A percentile compares a stretch with the other conserved stretches of the same genome.
These are phyloP conservation scores for Trichogramma evanescens DNA, from an alignment of 2,888 invertebrate genomes.

Conservation along the genomic window DNA sequence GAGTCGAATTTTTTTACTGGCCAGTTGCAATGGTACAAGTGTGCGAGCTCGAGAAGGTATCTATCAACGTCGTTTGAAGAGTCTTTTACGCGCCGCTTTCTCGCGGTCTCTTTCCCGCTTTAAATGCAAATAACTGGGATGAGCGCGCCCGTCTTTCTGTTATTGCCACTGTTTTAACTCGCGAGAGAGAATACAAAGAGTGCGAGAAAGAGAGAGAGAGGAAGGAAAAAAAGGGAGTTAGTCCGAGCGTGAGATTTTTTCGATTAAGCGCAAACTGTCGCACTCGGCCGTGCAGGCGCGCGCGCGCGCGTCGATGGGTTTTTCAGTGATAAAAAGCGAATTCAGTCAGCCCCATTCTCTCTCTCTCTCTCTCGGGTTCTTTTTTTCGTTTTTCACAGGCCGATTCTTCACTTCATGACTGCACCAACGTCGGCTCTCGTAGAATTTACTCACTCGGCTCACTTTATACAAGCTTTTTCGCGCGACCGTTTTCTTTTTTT, in stretches of 20 bases:
- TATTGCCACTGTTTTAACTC: background rate
- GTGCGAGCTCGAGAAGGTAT: constrained; percentile 37
- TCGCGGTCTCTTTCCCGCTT: constrained; percentile 24
- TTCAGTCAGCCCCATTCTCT: constrained; percentile 2
- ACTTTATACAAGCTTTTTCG: too few species aligned
- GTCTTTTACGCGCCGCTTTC: constrained; percentile 18
- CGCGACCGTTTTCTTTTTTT: too few species aligned
- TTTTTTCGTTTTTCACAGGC: background rate
- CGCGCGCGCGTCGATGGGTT: background rate
- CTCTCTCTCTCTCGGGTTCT: background rate
- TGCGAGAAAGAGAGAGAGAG: too few species aligned
- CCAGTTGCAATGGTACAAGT: too few species aligned
- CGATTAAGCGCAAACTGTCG: constrained; percentile 5
- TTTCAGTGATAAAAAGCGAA: constrained; percentile 4
- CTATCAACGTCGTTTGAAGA: constrained; percentile 35
- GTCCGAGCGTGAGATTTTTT: constrained; percentile 5
- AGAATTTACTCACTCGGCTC: too few species aligned
- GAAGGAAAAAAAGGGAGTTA: background rate
- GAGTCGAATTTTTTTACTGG: constrained; percentile 26
- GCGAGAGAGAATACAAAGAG: background rate
- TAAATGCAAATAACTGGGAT: constrained; percentile 35
- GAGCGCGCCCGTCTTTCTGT: background rate
- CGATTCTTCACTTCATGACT: too few species aligned
- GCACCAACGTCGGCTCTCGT: too few species aligned
- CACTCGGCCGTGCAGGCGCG: background rate